These are phyloP conservation scores for Eonycteris spelaea DNA, from an alignment of 2,113 vertebrate genomes.

Conservation along the genomic window DNA sequence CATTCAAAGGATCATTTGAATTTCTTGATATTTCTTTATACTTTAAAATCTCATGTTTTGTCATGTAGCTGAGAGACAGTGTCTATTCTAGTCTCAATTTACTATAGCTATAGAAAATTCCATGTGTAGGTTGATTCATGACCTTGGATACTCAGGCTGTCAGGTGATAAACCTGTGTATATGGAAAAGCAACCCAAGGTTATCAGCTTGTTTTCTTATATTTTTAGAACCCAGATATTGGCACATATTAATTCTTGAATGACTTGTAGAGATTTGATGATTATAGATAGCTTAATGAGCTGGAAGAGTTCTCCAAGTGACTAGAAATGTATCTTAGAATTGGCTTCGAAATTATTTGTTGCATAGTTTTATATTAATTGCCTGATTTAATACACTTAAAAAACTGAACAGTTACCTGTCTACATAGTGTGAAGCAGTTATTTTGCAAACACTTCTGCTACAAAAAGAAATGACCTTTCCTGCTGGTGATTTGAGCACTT, in stretches of 20 bases:
- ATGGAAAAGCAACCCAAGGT: constrained; percentile 23
- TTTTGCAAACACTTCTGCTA: neutral
- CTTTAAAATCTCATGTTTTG: constrained; percentile 4
- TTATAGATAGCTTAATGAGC: constrained; percentile 50
- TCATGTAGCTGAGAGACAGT: neutral
- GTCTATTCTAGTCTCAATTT: constrained; percentile 13
- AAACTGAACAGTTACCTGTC: constrained; percentile 32
- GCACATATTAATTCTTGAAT: constrained; percentile 48
- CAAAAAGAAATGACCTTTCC: neutral
- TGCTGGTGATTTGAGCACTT: neutral
- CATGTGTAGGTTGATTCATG: neutral
- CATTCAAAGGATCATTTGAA: neutral
- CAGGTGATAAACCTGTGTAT: constrained; percentile 26
- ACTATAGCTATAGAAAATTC: neutral
- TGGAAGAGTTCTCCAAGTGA: constrained; percentile 29
- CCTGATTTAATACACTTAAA: constrained; percentile 39
- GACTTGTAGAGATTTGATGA: constrained; percentile 40
- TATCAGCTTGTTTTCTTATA: constrained; percentile 38
- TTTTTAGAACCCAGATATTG: constrained; percentile 47
- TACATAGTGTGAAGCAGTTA: neutral
- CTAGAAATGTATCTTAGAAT: constrained; percentile 53
- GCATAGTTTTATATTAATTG: constrained; percentile 46
- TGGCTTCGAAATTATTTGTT: constrained; percentile 56
- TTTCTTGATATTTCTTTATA: constrained; percentile 39
- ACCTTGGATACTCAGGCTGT: neutral